Evolutionary conservation across 2,113 vertebrate species (phyloP).

Genomic region (Syngnathus typhle): DNA sequence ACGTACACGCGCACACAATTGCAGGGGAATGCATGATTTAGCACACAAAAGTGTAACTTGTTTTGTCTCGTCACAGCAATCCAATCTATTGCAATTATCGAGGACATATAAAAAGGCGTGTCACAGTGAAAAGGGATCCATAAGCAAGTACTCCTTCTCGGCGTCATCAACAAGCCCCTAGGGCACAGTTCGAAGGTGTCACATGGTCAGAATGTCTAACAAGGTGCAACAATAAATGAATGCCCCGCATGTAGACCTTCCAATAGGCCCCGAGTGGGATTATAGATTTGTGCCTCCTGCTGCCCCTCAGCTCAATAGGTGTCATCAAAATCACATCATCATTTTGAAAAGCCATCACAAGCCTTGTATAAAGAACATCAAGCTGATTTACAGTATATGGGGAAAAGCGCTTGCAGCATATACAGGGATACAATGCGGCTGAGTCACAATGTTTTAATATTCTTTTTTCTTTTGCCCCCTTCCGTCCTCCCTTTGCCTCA

Average conservation of each 20-base stretch:
- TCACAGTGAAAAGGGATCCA: conserved; percentile 38
- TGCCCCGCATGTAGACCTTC: background rate
- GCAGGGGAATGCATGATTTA: background rate
- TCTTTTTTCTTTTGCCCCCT: background rate
- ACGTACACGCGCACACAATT: background rate
- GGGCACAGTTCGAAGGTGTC: conserved; percentile 17
- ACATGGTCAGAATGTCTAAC: conserved; percentile 16
- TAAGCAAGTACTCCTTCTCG: conserved; percentile 34
- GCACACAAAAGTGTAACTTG: conserved; percentile 12
- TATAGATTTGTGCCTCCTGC: background rate
- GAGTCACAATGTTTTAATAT: background rate
- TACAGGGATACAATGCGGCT: background rate
- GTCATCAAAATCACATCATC: background rate
- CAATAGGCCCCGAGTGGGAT: background rate
- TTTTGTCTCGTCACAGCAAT: conserved; percentile 31
- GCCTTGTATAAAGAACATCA: background rate
- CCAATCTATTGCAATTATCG: conserved; percentile 46
- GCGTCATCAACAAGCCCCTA: conserved; percentile 36
- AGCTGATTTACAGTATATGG: background rate
- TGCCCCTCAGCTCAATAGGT: background rate
- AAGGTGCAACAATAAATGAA: background rate
- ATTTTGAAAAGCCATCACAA: background rate
- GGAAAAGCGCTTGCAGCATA: background rate
- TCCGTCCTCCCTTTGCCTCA: background rate
- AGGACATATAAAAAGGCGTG: conserved; percentile 37